Base-by-base conservation (phyloP, 2,113 vertebrate species). In the Dasyornis broadbenti region DNA sequence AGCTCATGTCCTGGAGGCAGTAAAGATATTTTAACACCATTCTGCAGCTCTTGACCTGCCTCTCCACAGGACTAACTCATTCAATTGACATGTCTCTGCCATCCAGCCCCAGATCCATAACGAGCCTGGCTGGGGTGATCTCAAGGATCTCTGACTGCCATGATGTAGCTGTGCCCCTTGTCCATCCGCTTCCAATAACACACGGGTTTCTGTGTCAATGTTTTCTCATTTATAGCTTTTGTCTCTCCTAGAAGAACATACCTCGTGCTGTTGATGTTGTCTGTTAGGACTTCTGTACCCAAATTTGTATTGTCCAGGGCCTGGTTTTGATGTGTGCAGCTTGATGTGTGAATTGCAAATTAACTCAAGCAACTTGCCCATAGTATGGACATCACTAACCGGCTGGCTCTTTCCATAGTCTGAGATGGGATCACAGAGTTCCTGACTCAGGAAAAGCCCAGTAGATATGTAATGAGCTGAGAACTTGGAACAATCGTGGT, bases 121-220 rank as follows among this genome's bases (percentile, higher is more conserved):
- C 0, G 0, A 70, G 26, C 26, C n/a, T 69, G 37, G 9, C 2
- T 52, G 19, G 10, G 13, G 10, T 72, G 53, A 69, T 49, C 50
- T 77, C 6, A 5, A 44, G 31, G 18, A 65, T 39, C 37, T 59
- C 63, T 72, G 27, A 21, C 7, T 76, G n/a, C 45, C 23, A 15
- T 69, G 26, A n/a, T 1, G 3, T 47, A 88, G 24, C 19, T 72
- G 40, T 3, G 1, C 3, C 15, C 30, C 52, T 71, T 71, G 23
- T 39, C 31, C 20, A 8, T 54, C 7, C 17, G 57, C 30, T 59
- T 73, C 33, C 35, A 92, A 65, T 16, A 61, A 13, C 30, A 54
- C 8, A 30, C 30, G 31, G 8, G 5, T 65, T 86, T 77, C 59
- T 64, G 15, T 53, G 22, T 57, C 50, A 69, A 4, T 76, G 80